Percentiles rank a stretch among this genome's conserved stretches.
Conservation (phyloP, 2,797 vertebrate species). For the Pristis pectinata region DNA sequence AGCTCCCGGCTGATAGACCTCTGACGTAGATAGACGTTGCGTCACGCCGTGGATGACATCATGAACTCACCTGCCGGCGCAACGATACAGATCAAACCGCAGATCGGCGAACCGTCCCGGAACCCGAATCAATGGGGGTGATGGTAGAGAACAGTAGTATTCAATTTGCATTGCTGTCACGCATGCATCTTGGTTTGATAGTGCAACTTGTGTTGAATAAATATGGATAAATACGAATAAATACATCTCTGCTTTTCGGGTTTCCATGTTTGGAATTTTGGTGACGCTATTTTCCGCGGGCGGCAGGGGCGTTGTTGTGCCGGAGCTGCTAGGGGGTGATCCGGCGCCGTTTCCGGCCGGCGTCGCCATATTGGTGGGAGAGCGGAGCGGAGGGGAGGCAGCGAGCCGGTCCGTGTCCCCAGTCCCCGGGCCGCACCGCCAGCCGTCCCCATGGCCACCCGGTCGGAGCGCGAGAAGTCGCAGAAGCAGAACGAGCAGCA, state of each 20-base stretch:
- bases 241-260: neutral
- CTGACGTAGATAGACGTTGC: neutral
- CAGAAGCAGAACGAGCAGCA: constrained; percentile 97
- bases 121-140: constrained; percentile 41
- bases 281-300: neutral
- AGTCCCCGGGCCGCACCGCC: neutral
- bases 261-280: neutral
- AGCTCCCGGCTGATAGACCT: neutral
- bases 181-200: neutral
- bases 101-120: neutral
- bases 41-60: neutral
- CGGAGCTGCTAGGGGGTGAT: neutral
- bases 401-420: neutral
- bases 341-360: neutral
- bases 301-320: neutral
- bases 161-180: neutral
- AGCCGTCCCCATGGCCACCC: constrained; percentile 74
- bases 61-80: neutral
- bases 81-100: neutral
- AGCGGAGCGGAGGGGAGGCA: constrained; percentile 43
- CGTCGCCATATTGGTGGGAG: constrained; percentile 14
- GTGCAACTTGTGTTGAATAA: neutral
- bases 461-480: constrained; percentile 91
- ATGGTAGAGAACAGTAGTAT: neutral
- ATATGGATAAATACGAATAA: neutral